phyloP scores from a whole-genome alignment of 2,888 invertebrate genomes.

The Poecilus cupreus region DNA sequence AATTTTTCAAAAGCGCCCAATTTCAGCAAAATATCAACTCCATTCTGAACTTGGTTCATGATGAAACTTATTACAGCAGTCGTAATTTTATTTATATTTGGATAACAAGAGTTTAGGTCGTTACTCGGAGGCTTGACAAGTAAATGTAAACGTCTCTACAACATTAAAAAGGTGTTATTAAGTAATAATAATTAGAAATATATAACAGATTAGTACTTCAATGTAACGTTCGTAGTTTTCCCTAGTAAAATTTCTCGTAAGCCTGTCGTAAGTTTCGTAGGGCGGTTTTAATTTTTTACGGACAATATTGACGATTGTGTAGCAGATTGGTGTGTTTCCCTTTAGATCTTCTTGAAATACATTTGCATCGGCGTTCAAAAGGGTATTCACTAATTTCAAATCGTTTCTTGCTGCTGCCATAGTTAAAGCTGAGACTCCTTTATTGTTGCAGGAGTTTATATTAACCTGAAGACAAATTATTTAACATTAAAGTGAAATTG shows the following conservation, averaged over 20 bases:
- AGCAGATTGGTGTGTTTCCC: conserved; percentile 70
- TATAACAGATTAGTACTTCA: conserved; percentile 61
- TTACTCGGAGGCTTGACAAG: conserved; percentile 64
- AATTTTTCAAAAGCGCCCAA: conserved; percentile 66
- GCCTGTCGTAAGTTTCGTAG: conserved; percentile 65
- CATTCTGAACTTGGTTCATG: conserved; percentile 66
- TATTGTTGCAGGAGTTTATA: conserved; percentile 67
- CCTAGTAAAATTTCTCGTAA: conserved; percentile 19
- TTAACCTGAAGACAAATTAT: conserved; percentile 64
- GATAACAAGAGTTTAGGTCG: conserved; percentile 63
- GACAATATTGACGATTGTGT: conserved; percentile 69
- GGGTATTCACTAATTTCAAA: conserved; percentile 65
- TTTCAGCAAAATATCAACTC: conserved; percentile 67
- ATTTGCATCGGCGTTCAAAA: conserved; percentile 69
- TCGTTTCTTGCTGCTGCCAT: conserved; percentile 70
- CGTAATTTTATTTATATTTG: conserved; percentile 64
- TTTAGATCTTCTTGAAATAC: conserved; percentile 68
- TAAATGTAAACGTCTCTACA: conserved; percentile 67
- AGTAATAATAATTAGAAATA: too few relatives aligned
- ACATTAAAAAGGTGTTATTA: conserved; percentile 63
- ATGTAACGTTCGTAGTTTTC: neutral
- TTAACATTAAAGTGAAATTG: too few relatives aligned
- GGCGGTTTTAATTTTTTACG: conserved; percentile 67
- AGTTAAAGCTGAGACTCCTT: conserved; percentile 71
- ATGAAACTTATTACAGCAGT: conserved; percentile 68